These are phyloP conservation scores for Xylota sylvarum DNA, from an alignment of 2,888 invertebrate genomes.

Conservation along the genomic window DNA sequence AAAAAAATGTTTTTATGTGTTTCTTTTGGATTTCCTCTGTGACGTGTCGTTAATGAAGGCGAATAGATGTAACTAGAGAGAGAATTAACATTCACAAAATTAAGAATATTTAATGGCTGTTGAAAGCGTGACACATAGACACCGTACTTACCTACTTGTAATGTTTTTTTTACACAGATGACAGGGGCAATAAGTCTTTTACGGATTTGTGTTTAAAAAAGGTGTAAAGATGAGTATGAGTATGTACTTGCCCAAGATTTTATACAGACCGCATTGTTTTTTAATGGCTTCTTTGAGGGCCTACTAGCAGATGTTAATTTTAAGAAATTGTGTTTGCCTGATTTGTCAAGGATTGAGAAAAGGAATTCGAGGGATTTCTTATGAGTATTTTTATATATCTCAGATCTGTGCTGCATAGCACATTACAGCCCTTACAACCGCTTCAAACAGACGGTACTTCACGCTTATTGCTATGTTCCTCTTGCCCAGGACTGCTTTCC, in stretches of 20 bases:
- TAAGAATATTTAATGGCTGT: conserved; percentile 38
- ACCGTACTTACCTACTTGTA: background rate
- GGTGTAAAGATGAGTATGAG: background rate
- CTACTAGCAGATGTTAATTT: background rate
- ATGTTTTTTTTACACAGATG: conserved; percentile 6
- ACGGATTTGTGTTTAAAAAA: background rate
- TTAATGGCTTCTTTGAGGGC: background rate
- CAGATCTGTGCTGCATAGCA: too few species aligned
- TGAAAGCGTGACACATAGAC: conserved; percentile 14
- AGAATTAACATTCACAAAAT: conserved; percentile 47
- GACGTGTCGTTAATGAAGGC: conserved; percentile 55
- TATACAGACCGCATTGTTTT: background rate
- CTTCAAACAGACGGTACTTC: too few species aligned
- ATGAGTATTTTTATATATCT: too few species aligned
- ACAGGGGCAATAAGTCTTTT: background rate
- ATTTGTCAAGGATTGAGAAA: background rate
- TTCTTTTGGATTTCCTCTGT: background rate
- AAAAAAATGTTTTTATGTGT: conserved; percentile 4
- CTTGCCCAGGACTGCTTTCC: too few species aligned
- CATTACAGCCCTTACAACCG: too few species aligned
- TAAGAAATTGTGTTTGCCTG: background rate
- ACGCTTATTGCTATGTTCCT: too few species aligned
- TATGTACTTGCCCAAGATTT: background rate
- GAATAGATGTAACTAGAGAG: conserved; percentile 48
- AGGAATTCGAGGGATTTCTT: too few species aligned